A percentile compares a stretch with the other conserved stretches of the same genome.
These are phyloP conservation scores for Euura saliciscinereae DNA, from an alignment of 1,140 invertebrate genomes.

Conservation along the genomic window DNA sequence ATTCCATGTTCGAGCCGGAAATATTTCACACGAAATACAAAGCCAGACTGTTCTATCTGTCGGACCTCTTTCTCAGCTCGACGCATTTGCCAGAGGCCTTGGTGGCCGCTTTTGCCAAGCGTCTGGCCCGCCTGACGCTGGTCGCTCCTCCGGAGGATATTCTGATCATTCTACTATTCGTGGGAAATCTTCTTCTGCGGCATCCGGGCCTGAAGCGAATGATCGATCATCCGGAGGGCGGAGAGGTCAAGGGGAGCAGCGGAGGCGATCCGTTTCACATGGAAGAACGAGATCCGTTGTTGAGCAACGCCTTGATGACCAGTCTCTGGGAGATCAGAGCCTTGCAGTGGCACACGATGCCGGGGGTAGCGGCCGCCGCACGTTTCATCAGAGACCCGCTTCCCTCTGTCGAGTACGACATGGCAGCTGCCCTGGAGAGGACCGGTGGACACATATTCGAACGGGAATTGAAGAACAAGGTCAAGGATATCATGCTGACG, in stretches of 20 bases:
- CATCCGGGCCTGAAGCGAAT: slow-evolving; percentile 85
- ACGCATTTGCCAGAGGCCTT: slow-evolving; percentile 92
- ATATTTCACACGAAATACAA: slow-evolving; percentile 92
- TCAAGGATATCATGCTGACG: slow-evolving; percentile 66
- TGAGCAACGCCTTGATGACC: slow-evolving; percentile 82
- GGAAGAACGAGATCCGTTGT: slow-evolving; percentile 78
- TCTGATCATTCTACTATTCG: slow-evolving; percentile 79
- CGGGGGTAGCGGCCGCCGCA: slow-evolving; percentile 71
- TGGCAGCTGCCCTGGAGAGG: slow-evolving; percentile 66
- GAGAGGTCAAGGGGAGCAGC: slow-evolving; percentile 43
- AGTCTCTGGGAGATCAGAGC: slow-evolving; percentile 90
- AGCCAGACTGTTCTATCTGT: slow-evolving; percentile 82
- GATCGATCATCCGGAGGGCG: slow-evolving; percentile 66
- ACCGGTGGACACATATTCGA: slow-evolving; percentile 69
- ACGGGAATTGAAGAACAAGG: slow-evolving; percentile 66
- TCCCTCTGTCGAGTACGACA: slow-evolving; percentile 71
- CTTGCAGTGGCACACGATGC: slow-evolving; percentile 77
- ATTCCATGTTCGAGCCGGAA: slow-evolving; percentile 88
- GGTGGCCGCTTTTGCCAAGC: slow-evolving; percentile 93
- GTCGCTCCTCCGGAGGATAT: slow-evolving; percentile 82
- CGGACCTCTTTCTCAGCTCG: slow-evolving; percentile 90
- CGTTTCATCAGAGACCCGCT: slow-evolving; percentile 72
- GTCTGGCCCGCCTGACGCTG: slow-evolving; percentile 81
- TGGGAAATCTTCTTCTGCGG: slow-evolving; percentile 85
- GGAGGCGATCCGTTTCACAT: slow-evolving; percentile 80